Percentiles rank a stretch among this genome's conserved stretches.
Evolutionary conservation across 2,797 vertebrate genomes (phyloP).

Genomic region (Artibeus lituratus): DNA sequence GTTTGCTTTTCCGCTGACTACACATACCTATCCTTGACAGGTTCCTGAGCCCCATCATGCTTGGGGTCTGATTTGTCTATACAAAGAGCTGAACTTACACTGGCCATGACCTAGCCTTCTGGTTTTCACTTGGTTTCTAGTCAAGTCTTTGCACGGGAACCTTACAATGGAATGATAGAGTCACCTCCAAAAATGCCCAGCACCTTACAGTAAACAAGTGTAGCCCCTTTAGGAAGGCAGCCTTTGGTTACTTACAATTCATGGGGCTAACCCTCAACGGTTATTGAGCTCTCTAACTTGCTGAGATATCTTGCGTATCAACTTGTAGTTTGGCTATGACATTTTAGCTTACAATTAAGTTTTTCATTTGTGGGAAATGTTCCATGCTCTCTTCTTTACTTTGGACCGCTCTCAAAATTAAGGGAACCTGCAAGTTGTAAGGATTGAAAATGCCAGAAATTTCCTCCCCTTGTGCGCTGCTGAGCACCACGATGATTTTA

Average conservation of each 20-base stretch:
- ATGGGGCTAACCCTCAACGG: background rate
- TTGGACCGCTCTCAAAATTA: background rate
- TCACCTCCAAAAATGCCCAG: background rate
- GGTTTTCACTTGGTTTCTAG: background rate
- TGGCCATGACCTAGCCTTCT: background rate
- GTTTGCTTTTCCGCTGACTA: background rate
- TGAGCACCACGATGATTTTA: background rate
- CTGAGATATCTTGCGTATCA: background rate
- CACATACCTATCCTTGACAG: background rate
- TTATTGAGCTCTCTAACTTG: background rate
- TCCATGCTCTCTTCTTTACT: background rate
- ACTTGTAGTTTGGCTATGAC: background rate
- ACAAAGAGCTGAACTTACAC: background rate
- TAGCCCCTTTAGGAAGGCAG: background rate
- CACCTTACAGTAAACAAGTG: background rate
- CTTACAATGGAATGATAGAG: background rate
- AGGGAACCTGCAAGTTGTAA: background rate
- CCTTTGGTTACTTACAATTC: background rate
- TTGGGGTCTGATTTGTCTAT: background rate
- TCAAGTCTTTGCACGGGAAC: background rate
- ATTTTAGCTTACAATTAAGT: background rate
- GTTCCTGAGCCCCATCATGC: background rate
- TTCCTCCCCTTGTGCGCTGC: background rate
- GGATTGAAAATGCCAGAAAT: conserved; percentile 24
- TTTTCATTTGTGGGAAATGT: background rate